These are phyloP conservation scores for Delphinus delphis DNA, from an alignment of 2,113 vertebrate species.

Conservation along the genomic window DNA sequence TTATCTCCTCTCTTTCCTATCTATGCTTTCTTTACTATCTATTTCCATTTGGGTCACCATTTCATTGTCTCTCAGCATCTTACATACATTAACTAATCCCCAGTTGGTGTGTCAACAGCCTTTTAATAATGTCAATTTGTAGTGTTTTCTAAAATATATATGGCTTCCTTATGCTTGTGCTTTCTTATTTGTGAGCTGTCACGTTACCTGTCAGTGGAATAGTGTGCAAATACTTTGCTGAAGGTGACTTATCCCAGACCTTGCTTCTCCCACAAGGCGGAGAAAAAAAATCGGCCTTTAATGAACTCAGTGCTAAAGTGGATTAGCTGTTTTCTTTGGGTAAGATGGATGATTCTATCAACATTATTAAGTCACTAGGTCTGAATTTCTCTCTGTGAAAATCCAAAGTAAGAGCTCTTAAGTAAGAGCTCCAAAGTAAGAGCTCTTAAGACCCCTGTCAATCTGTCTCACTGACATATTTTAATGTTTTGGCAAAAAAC, in stretches of 20 bases:
- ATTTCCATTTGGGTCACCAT: not conserved
- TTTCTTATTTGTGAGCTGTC: slow-evolving; percentile 43
- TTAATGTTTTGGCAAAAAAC: slow-evolving; percentile 13
- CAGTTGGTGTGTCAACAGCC: slow-evolving; percentile 61
- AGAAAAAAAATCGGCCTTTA: slow-evolving; percentile 64
- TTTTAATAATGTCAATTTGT: slow-evolving; percentile 59
- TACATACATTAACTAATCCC: slow-evolving; percentile 70
- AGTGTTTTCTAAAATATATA: slow-evolving; percentile 72
- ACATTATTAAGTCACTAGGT: slow-evolving; percentile 75
- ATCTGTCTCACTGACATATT: slow-evolving; percentile 65
- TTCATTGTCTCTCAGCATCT: slow-evolving; percentile 68
- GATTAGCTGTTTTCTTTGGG: slow-evolving; percentile 75
- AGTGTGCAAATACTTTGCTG: slow-evolving; percentile 43
- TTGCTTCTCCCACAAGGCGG: not conserved
- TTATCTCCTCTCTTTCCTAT: not conserved
- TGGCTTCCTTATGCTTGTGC: slow-evolving; percentile 52
- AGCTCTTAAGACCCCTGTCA: slow-evolving; percentile 57
- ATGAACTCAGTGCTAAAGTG: slow-evolving; percentile 78
- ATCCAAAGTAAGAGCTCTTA: slow-evolving; percentile 64
- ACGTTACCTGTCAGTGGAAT: slow-evolving; percentile 35
- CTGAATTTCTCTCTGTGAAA: slow-evolving; percentile 76
- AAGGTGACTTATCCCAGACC: slow-evolving; percentile 72
- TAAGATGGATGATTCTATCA: slow-evolving; percentile 80
- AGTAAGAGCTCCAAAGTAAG: slow-evolving; percentile 46
- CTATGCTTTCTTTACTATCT: not conserved